Base-by-base conservation (phyloP, 2,888 invertebrate species). In the Stenotaenia linearis region DNA sequence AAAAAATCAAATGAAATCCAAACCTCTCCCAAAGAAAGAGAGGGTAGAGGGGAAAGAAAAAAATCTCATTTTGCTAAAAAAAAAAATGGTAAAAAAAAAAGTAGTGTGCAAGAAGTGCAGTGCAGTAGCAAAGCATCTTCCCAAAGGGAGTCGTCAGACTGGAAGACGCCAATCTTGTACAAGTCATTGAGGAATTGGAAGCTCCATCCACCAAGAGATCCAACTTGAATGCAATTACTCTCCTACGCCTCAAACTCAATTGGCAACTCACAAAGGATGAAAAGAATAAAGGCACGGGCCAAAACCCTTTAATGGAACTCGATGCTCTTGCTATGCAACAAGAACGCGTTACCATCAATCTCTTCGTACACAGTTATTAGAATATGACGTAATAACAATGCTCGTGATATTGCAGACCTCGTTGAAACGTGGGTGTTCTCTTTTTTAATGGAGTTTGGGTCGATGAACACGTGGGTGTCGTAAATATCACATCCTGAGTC, bases 81-180 rank as follows among this genome's bases (percentile, higher is more conserved):
- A 18, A 45, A 45, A 45, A 45, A 45, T n/a, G n/a, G n/a, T n/a
- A 45, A 18, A 45, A 45, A 45, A 45, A 15, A 45, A 45, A 45
- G 12, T 9, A 28, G 25, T 23, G 69, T 69, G 69, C 69, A 69
- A 69, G 69, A 25, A 69, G 69, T 45, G 45, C 69, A 69, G 69
- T 45, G 45, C 69, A 69, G 69, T 28, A 69, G 69, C 69, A 69
- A 69, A 69, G 69, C 69, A 69, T 69, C 69, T 69, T 69, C 69
- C 69, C 69, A 69, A 69, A 69, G 69, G 69, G 69, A 69, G 69
- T 69, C 69, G 69, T 69, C 69, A 69, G 69, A 69, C 69, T 69
- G 69, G 69, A 69, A 69, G 69, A 69, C 69, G 69, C 69, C 69
- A 69, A 69, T 69, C 69, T 69, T 69, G 69, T 69, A 69, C 69